These are phyloP conservation scores for Merops nubicus DNA, from an alignment of 2,113 vertebrate genomes.

Conservation along the genomic window DNA sequence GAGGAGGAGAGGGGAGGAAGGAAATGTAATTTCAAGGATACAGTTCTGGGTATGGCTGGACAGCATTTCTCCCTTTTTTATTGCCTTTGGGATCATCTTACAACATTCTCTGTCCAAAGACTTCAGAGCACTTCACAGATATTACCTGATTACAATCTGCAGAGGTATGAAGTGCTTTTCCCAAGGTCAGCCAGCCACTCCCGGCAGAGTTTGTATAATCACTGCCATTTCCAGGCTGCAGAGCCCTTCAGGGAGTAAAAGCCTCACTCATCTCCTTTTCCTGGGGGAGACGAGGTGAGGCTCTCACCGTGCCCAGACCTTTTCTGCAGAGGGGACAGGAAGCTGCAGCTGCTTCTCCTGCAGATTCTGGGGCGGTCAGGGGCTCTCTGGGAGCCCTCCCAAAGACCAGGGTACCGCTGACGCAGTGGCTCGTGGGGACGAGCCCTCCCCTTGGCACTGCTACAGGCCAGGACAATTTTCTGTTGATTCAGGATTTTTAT, in stretches of 20 bases:
- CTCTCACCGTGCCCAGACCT: neutral
- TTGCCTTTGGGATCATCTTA: constrained; percentile 42
- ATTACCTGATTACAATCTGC: constrained; percentile 10
- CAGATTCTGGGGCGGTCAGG: neutral
- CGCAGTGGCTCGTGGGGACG: neutral
- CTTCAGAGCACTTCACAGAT: neutral
- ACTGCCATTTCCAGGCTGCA: neutral
- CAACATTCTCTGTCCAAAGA: neutral
- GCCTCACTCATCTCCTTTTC: neutral
- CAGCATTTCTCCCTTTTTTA: neutral
- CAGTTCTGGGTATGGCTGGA: neutral
- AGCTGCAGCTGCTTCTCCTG: neutral
- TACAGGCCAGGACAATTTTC: neutral
- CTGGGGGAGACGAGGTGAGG: neutral
- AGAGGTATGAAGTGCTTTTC: neutral
- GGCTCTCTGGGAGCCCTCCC: neutral
- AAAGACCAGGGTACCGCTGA: fast-evolving
- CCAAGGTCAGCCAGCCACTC: neutral
- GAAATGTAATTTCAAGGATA: neutral
- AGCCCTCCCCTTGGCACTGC: neutral
- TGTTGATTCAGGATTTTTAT: fast-evolving
- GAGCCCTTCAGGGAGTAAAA: neutral
- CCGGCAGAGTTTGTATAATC: neutral
- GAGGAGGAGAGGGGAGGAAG: constrained; percentile 49
- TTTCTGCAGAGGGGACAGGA: neutral